These are phyloP conservation scores for Psittacula derbiana DNA, from an alignment of 2,797 vertebrate genomes.

Conservation along the genomic window DNA sequence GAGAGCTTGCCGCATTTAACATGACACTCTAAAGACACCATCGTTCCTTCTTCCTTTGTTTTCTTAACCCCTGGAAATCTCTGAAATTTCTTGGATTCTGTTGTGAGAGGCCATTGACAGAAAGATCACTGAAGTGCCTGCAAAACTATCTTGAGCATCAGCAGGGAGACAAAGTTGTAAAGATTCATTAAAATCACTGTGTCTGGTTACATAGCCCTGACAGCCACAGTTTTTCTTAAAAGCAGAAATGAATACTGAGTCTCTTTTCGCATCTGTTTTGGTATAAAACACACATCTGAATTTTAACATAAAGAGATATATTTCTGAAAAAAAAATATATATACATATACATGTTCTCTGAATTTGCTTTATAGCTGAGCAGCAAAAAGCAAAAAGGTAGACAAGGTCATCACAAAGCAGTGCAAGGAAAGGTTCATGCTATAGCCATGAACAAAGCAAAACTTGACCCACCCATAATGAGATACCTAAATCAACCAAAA, in stretches of 20 bases:
- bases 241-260: not conserved
- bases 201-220: not conserved
- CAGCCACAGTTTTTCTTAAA: not conserved
- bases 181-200: not conserved
- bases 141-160: not conserved
- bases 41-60: not conserved
- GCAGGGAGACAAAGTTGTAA: not conserved
- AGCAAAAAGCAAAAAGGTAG: not conserved
- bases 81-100: not conserved
- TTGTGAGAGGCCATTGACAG: not conserved
- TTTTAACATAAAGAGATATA: slow-evolving; percentile 62
- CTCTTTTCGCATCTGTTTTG: not conserved
- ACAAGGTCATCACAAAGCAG: not conserved
- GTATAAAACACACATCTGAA: not conserved
- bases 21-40: not conserved
- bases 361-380: not conserved
- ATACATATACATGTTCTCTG: not conserved
- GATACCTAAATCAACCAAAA: not conserved
- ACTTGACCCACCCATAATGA: not conserved
- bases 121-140: not conserved
- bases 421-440: not conserved
- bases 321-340: not conserved
- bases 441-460: not conserved
- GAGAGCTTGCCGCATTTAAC: not conserved
- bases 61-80: not conserved